Percentiles rank a stretch among this genome's conserved stretches.
Evolutionary conservation across 1,140 invertebrate species (phyloP).

Genomic region (Drosophila setifemur): DNA sequence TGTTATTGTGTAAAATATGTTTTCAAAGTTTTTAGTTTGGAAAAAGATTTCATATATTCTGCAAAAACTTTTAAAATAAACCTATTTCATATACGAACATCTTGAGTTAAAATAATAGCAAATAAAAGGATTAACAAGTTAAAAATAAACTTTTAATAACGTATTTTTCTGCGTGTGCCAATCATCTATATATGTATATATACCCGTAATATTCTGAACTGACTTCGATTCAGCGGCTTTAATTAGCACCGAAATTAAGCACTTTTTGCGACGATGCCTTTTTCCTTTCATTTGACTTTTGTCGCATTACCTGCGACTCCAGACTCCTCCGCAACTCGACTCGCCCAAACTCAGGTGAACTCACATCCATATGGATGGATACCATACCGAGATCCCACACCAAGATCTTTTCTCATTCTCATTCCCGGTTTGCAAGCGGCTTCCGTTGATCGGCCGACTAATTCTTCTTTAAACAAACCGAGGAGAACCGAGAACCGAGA

Average conservation of each 20-base stretch:
- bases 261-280: conserved; percentile 30
- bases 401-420: conserved; percentile 10
- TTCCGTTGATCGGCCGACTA: conserved; percentile 57
- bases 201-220: conserved; percentile 7
- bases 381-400: conserved; percentile 9
- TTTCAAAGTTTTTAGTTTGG: too few relatives aligned
- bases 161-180: neutral
- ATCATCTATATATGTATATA: conserved; percentile 9
- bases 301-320: conserved; percentile 54
- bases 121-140: too few relatives aligned
- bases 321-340: neutral
- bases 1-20: too few relatives aligned
- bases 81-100: too few relatives aligned
- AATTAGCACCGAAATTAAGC: conserved; percentile 74
- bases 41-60: too few relatives aligned
- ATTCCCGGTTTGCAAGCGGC: conserved; percentile 51
- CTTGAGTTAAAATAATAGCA: too few relatives aligned
- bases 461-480: conserved; percentile 72
- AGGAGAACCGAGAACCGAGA: conserved; percentile 20
- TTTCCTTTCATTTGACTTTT: conserved; percentile 44
- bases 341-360: neutral
- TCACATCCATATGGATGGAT: conserved; percentile 2
- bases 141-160: too few relatives aligned
- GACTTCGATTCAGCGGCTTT: conserved; percentile 48
- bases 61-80: too few relatives aligned